Conservation (phyloP, 2,888 invertebrate genomes). For the Agrochola lota region DNA sequence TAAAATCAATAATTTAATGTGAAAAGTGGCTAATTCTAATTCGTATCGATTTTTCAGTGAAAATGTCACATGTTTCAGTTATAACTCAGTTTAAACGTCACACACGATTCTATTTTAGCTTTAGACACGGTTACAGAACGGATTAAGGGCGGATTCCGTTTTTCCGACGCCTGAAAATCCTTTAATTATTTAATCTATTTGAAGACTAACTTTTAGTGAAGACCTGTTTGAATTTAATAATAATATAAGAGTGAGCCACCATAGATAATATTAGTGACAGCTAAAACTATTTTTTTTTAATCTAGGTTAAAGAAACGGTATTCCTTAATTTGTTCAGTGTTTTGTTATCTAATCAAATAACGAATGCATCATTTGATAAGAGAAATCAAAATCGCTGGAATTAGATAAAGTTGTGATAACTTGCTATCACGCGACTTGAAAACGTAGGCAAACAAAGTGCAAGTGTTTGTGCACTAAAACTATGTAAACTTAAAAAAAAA, state of each 20-base stretch:
- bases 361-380: constrained; percentile 41
- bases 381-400: constrained; percentile 45
- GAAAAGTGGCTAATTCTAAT: constrained; percentile 26
- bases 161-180: not conserved
- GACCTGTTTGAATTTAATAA: constrained; percentile 1
- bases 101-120: constrained; percentile 24
- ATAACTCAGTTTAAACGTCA: constrained; percentile 16
- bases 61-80: constrained; percentile 31
- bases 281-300: too few species aligned
- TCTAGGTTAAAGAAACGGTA: constrained; percentile 10
- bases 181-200: not conserved
- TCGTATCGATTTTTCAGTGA: constrained; percentile 45
- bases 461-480: not conserved
- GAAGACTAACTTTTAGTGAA: not conserved
- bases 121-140: not conserved
- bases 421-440: constrained; percentile 18
- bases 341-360: constrained; percentile 42
- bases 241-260: not conserved
- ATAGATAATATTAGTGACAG: not conserved
- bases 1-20: constrained; percentile 28
- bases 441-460: constrained; percentile 16
- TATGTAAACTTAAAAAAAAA: not conserved
- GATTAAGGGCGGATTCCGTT: constrained; percentile 21
- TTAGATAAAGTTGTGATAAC: constrained; percentile 37
- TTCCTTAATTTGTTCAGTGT: constrained; percentile 33